Base-by-base conservation (phyloP, 2,888 invertebrate genomes). In the Neoscelio sp. region DNA sequence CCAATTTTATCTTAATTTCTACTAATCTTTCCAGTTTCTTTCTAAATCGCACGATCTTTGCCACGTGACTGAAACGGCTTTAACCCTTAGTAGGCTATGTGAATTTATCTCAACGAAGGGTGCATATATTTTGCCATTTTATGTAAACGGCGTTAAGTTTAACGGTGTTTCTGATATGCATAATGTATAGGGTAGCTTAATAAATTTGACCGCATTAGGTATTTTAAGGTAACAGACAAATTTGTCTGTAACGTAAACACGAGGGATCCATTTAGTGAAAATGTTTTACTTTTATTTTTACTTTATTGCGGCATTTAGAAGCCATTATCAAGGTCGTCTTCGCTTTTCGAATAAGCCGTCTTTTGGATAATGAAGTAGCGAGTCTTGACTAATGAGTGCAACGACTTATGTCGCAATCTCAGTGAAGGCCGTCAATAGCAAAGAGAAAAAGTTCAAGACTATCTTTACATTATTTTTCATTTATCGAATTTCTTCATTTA, bases 91-190 rank as follows among this genome's bases (percentile, higher is more conserved):
- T 67, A 18, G 42, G 33, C 54, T 67, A 30, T 30, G 64, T 26
- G 46, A 50, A 50, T 52, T 65, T 67, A 67, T 68, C 48, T 42
- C n/a, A 46, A 46, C 40, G 58, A 40, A 48, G 48, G 70, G 70
- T 70, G 58, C 58, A 70, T 70, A 70, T 50, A 70, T 70, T 70
- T 70, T 15, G 35, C 18, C 15, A 33, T 17, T 56, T 68, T 58
- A 56, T 48, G 46, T 56, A 68, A 68, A 68, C 58, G 48, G 35
- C 33, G 38, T 33, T 10, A 58, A 70, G 15, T 70, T 70, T 58
- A 70, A 58, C 70, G 35, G 58, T 40, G 50, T 58, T 70, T 60
- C 35, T 60, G 58, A 50, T 48, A 70, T 58, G 50, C 58, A 58
- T 58, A 58, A 70, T 58, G 35, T 70, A 70, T 54, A 50, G 18